Evolutionary conservation across 2,888 invertebrate species (phyloP).

Genomic region (Caradrina kadenii): DNA sequence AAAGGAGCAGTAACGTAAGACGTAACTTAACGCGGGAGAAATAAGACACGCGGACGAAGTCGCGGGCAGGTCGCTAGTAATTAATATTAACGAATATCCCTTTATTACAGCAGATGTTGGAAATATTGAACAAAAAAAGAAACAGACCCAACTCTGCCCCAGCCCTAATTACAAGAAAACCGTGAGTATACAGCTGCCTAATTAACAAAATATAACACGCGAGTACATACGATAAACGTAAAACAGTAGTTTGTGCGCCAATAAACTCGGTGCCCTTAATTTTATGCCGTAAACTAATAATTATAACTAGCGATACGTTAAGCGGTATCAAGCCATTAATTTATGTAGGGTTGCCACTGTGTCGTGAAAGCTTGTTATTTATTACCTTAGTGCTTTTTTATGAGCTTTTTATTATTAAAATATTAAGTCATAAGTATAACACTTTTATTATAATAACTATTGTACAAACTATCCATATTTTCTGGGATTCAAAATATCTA

Average conservation of each 20-base stretch:
- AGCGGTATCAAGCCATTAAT: conserved; percentile 50
- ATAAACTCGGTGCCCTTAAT: conserved; percentile 81
- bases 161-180: not conserved
- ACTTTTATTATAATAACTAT: too few species aligned
- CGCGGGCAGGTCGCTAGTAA: too few species aligned
- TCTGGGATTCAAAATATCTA: too few species aligned
- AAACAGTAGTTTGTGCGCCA: conserved; percentile 73
- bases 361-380: conserved; percentile 9
- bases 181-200: conserved; percentile 29
- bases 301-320: conserved; percentile 52
- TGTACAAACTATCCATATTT: too few species aligned
- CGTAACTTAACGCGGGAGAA: too few species aligned
- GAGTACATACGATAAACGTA: conserved; percentile 54
- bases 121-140: not conserved
- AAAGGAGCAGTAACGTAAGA: too few species aligned
- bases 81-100: too few species aligned
- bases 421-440: too few species aligned
- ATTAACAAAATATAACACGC: conserved; percentile 51
- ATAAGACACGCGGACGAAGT: too few species aligned
- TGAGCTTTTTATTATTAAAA: too few species aligned
- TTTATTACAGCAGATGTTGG: conserved; percentile 2
- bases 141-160: not conserved
- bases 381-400: not conserved
- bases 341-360: conserved; percentile 42
- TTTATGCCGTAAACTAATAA: conserved; percentile 70